A percentile compares a stretch with the other conserved stretches of the same genome.
phyloP scores from a whole-genome alignment of 2,113 vertebrate species.

The Martes martes region DNA sequence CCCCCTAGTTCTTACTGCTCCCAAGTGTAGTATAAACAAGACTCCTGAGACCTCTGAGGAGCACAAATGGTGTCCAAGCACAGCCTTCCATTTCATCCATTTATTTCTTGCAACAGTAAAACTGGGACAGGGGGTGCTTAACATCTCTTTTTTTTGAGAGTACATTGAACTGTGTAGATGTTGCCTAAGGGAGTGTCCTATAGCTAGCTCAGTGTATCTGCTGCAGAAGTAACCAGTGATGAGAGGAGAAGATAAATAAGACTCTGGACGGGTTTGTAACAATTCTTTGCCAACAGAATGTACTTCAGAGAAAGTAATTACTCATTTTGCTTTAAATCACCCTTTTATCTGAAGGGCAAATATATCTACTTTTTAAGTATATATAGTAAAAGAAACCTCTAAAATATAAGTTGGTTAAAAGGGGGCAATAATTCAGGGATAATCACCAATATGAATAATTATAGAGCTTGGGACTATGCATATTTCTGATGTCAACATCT shows the following conservation, averaged over 20 bases:
- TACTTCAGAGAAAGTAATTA: background rate
- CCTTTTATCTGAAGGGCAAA: background rate
- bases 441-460: background rate
- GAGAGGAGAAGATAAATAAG: background rate
- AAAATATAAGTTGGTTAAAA: background rate
- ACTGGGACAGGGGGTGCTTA: background rate
- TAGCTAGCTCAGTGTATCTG: background rate
- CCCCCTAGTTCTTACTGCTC: background rate
- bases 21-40: background rate
- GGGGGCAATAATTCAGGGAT: background rate
- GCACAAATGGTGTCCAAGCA: background rate
- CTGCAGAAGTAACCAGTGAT: background rate
- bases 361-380: background rate
- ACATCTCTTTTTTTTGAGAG: background rate
- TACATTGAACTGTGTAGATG: background rate
- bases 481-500: background rate
- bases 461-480: background rate
- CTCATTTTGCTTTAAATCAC: background rate
- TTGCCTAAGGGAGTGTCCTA: background rate
- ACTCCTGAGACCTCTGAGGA: background rate
- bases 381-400: background rate
- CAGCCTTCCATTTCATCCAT: background rate
- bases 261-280: background rate
- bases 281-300: background rate
- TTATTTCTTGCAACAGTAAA: background rate